Conservation (phyloP, 2,888 invertebrate genomes). For the Zaprionus bogoriensis region DNA sequence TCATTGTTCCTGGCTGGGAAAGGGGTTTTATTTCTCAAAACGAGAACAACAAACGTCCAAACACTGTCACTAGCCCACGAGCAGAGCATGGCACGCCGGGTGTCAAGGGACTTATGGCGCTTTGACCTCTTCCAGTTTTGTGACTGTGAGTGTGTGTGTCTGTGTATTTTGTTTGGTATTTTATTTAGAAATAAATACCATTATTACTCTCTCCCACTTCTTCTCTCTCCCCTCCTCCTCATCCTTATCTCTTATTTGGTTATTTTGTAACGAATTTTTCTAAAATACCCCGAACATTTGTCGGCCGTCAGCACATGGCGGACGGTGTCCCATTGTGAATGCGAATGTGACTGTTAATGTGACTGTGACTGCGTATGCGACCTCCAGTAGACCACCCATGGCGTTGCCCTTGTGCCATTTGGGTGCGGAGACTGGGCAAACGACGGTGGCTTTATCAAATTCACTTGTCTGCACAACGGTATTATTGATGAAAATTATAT, state of each 20-base stretch:
- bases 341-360: slow-evolving; percentile 24
- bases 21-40: slow-evolving; percentile 51
- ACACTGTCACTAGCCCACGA: slow-evolving; percentile 42
- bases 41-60: slow-evolving; percentile 46
- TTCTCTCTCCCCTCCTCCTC: neutral
- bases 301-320: slow-evolving; percentile 54
- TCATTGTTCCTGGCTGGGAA: slow-evolving; percentile 35
- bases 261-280: slow-evolving; percentile 58
- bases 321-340: slow-evolving; percentile 55
- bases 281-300: slow-evolving; percentile 62
- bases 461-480: slow-evolving; percentile 63
- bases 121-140: slow-evolving; percentile 54
- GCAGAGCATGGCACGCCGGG: slow-evolving; percentile 14
- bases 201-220: slow-evolving; percentile 50
- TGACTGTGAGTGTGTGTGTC: slow-evolving; percentile 10
- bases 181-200: slow-evolving; percentile 69
- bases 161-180: slow-evolving; percentile 38
- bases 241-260: slow-evolving; percentile 6
- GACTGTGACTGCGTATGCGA: slow-evolving; percentile 11
- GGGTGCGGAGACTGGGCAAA: neutral
- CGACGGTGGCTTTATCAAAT: slow-evolving; percentile 60
- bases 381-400: slow-evolving; percentile 46
- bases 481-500: slow-evolving; percentile 70
- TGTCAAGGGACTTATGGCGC: slow-evolving; percentile 54
- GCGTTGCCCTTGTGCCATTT: slow-evolving; percentile 32